A percentile compares a stretch with the other conserved stretches of the same genome.
phyloP scores from a whole-genome alignment of 1,140 invertebrate genomes.

The Brachionus asplanchnoidis region DNA sequence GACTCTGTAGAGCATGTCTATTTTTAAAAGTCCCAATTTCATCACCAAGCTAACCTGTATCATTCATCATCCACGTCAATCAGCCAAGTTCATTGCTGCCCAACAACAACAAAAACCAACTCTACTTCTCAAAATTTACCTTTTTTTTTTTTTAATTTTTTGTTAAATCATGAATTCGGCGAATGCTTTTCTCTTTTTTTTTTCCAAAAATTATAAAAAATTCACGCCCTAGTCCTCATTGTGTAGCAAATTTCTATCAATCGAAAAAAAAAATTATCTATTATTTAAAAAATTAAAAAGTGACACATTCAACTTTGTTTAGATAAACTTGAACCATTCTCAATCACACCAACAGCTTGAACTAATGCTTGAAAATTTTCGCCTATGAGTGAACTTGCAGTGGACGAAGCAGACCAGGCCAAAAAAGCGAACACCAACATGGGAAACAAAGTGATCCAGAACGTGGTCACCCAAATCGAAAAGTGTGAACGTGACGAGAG shows the following conservation, averaged over 20 bases:
- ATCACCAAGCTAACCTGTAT: no score
- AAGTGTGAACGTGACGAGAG: not conserved
- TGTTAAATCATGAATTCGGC: not conserved
- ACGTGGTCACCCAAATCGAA: slow-evolving; percentile 19
- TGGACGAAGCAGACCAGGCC: not conserved
- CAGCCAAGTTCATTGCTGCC: no score
- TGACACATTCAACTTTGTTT: not conserved
- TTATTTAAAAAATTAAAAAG: not conserved
- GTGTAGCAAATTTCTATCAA: not conserved
- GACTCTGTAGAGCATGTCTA: not conserved
- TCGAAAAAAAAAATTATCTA: not conserved
- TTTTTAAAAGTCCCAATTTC: not conserved
- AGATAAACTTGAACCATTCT: not conserved
- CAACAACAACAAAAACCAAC: no score
- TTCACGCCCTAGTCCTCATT: not conserved
- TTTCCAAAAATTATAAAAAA: not conserved
- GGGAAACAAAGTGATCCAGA: slow-evolving; percentile 31
- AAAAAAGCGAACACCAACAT: not conserved
- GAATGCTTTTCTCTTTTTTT: not conserved
- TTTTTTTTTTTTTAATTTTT: not conserved
- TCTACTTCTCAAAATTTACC: not conserved
- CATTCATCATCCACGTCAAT: no score
- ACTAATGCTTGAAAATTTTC: not conserved
- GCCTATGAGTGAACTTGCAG: not conserved
- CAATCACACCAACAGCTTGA: not conserved